Base-by-base conservation (phyloP, 2,797 vertebrate species). In the Rhinatrema bivittatum region DNA sequence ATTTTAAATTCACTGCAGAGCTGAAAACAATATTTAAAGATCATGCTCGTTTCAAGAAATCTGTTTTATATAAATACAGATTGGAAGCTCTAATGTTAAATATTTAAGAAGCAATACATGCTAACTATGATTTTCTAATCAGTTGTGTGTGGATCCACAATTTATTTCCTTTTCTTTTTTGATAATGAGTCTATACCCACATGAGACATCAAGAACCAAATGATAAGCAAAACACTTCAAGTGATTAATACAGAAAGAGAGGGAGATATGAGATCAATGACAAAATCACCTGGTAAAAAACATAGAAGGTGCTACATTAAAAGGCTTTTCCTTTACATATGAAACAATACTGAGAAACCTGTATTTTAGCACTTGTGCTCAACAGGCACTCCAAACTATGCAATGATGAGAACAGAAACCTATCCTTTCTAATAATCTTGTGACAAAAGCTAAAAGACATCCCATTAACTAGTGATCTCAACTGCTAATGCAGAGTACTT, bases 391-490 rank as follows among this genome's bases (percentile, higher is more conserved):
- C 87, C 85, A 90, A 88, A 78, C 79, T 85, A 81, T 81, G 76
- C 81, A 39, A 60, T 58, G 72, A 84, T 84, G 84, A 78, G 85
- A 87, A 85, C 70, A 88, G 89, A 92, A 87, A 89, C 81, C 90
- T 87, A 88, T 90, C 87, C 90, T 82, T 83, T 87, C 89, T 95
- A 91, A 97, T 98, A 95, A 98, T 94, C 93, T 98, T 76, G 85
- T 88, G 89, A 98, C 94, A 98, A 97, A 95, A 93, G 93, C 90
- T 91, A 93, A 92, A 93, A 38, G 97, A 97, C 94, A 96, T 97
- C 94, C 93, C 92, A 94, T 97, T 96, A 96, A 91, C 87, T 86
- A 91, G 86, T 90, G 91, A 94, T 96, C 91, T 96, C 88, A 86
- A 87, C 87, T 74, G 84, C 91, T 93, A 92, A 91, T 90, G 88